Conservation (phyloP, 2,888 invertebrate genomes). For the Lydus trimaculatus region DNA sequence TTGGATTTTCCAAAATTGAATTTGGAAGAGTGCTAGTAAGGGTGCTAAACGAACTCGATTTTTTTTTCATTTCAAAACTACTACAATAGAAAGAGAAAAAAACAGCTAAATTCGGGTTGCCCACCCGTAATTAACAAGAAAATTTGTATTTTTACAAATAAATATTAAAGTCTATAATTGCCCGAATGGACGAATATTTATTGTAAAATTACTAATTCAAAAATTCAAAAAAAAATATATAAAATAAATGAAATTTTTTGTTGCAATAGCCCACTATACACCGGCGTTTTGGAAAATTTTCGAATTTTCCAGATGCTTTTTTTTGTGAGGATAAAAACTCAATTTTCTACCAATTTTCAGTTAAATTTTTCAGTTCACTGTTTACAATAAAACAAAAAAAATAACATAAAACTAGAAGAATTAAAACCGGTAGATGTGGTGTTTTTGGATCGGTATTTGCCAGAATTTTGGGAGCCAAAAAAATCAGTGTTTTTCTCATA, state of each 20-base stretch:
- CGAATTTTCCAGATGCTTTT: not conserved
- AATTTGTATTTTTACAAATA: constrained; percentile 58
- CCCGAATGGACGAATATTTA: constrained; percentile 63
- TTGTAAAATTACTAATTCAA: constrained; percentile 59
- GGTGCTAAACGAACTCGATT: constrained; percentile 22
- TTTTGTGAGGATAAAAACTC: constrained; percentile 30
- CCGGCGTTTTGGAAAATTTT: constrained; percentile 28
- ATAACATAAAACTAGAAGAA: not conserved
- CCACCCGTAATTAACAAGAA: constrained; percentile 9
- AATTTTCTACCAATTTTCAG: constrained; percentile 52
- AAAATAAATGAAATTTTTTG: constrained; percentile 49
- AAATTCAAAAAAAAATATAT: constrained; percentile 40
- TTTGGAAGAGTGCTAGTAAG: constrained; percentile 14
- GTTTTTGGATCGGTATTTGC: constrained; percentile 32
- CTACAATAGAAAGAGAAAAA: not conserved
- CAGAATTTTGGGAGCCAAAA: constrained; percentile 45
- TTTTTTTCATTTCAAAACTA: constrained; percentile 1
- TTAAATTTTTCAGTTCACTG: constrained; percentile 46
- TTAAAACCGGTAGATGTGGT: not conserved
- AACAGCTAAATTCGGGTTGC: constrained; percentile 24
- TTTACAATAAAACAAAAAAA: constrained; percentile 39
- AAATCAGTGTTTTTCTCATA: constrained; percentile 20
- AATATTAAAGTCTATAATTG: constrained; percentile 59
- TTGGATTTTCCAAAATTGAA: not conserved
- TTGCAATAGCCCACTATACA: constrained; percentile 61